Evolutionary conservation across 2,797 vertebrate species (phyloP), one percentile per base, ranked within the genome.

Genomic region (Danio kyathit): DNA sequence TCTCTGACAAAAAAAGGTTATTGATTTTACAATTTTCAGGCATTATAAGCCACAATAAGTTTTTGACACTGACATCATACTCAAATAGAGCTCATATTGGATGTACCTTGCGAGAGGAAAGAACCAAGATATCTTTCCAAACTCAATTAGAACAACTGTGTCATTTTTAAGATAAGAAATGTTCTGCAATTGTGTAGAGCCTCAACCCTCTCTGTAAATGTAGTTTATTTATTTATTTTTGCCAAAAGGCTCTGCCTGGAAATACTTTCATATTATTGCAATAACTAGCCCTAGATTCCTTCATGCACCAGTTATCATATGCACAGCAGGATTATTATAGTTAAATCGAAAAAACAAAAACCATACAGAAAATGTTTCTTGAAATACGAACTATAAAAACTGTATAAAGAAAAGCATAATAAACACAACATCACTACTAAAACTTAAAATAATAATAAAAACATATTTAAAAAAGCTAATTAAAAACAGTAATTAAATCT

Each of bases 121-220:
- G 21, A 73, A 84, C 41, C 19, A 54, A 69, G 48, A 67, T 48
- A 66, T 75, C 75, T 82, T 79, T 72, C 49, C 52, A 72, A 85
- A 82, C 57, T 61, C 73, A 84, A 74, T 77, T 60, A 64, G 70
- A 82, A 79, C 51, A 60, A 51, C 29, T 17, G 59, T 49, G 54
- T 7, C 6, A 75, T 63, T 51, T 74, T 49, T 51, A 11, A 75
- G 29, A 51, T 49, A 40, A 51, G 17, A 77, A 57, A 66, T 48
- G 63, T 67, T 77, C 19, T 67, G 43, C 64, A 57, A 57, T 13
- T 38, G 14, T 67, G 41, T n/a, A 10, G 6, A 12, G 17, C 46
- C 51, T 38, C 41, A 38, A 67, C 41, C 67, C 1, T 21, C 13
- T n/a, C 5, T 69, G 21, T 57, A 10, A 14, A 17, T 40, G 29